Base-by-base conservation (phyloP, 2,888 invertebrate species). In the Campoplex nolae region DNA sequence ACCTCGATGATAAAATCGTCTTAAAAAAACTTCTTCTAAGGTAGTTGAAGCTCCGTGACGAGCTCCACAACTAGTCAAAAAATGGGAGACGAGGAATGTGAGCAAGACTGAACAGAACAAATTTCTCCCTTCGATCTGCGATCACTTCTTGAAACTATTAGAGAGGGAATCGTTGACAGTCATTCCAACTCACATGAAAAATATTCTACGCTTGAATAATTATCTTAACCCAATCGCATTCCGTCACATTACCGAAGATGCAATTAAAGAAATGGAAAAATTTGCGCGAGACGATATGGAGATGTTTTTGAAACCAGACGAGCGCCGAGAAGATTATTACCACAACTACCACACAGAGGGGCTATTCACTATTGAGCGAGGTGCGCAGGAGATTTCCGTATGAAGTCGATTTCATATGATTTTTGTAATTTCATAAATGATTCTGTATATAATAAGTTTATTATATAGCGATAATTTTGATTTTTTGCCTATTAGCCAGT, bases 161-260 rank as follows among this genome's bases (percentile, higher is more conserved):
- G 45, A 78, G 51, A 51, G 42, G 16, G 73, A 77, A 38, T 67
- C 77, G 38, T 62, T 23, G 6, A 13, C 67, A 32, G 45, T 42
- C n/a, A 73, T 85, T 38, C 85, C 73, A 16, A 45, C 56, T 11
- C 78, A 85, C 35, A 23, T 85, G 16, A 85, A 85, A 70, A 82
- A 85, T 67, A 85, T 85, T 68, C 56, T 85, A 58, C 77, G 74
- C 8, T 82, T 85, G 28, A 82, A 85, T 45, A 82, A 65, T 45
- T 85, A 56, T 58, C 51, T 76, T 7, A 82, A 67, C 54, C 81
- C 76, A 48, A n/a, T 85, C 56, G 45, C 78, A 67, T 85, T 85
- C 38, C 65, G 85, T 13, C 65, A 67, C 65, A 73, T 85, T 65
- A 38, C 81, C 6, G 77, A 54, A 9, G 48, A 77, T 73, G 42